These are phyloP conservation scores for Disparrhopalites patrizii DNA, from an alignment of 2,888 invertebrate genomes.

Conservation along the genomic window DNA sequence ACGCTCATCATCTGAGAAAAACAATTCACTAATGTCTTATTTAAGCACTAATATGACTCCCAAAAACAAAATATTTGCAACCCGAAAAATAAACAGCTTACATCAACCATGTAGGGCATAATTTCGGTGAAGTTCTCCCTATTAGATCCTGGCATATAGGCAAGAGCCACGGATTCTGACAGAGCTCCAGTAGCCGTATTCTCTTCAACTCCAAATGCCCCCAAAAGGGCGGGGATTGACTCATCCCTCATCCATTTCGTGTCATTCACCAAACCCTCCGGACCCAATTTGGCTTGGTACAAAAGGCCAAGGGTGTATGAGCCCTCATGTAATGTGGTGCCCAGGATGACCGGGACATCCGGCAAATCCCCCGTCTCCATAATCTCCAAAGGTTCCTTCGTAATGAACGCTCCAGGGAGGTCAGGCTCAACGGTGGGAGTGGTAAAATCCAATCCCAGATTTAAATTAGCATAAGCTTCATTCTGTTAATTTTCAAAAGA, in stretches of 20 bases:
- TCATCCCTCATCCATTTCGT: slow-evolving; percentile 29
- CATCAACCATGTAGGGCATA: slow-evolving; percentile 38
- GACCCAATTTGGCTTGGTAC: slow-evolving; percentile 26
- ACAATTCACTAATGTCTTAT: background rate
- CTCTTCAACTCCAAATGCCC: slow-evolving; percentile 22
- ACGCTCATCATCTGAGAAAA: slow-evolving; percentile 32
- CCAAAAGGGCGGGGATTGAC: slow-evolving; percentile 30
- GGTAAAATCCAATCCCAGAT: slow-evolving; percentile 19
- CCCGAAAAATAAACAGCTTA: background rate
- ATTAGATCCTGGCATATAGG: slow-evolving; percentile 29
- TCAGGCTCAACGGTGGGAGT: slow-evolving; percentile 35
- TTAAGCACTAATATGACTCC: too few species aligned
- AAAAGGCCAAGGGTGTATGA: slow-evolving; percentile 25
- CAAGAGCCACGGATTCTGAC: slow-evolving; percentile 26
- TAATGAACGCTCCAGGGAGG: slow-evolving; percentile 34
- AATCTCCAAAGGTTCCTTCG: slow-evolving; percentile 29
- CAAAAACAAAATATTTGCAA: too few species aligned
- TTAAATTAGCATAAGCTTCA: slow-evolving; percentile 24
- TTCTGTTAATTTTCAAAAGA: slow-evolving; percentile 5
- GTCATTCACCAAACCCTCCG: slow-evolving; percentile 19
- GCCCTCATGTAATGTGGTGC: slow-evolving; percentile 36
- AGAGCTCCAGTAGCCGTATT: slow-evolving; percentile 12
- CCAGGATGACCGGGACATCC: slow-evolving; percentile 34
- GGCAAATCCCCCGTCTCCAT: slow-evolving; percentile 30
- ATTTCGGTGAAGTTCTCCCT: slow-evolving; percentile 33